phyloP scores from a whole-genome alignment of 2,797 vertebrate species.

The Helarctos malayanus region DNA sequence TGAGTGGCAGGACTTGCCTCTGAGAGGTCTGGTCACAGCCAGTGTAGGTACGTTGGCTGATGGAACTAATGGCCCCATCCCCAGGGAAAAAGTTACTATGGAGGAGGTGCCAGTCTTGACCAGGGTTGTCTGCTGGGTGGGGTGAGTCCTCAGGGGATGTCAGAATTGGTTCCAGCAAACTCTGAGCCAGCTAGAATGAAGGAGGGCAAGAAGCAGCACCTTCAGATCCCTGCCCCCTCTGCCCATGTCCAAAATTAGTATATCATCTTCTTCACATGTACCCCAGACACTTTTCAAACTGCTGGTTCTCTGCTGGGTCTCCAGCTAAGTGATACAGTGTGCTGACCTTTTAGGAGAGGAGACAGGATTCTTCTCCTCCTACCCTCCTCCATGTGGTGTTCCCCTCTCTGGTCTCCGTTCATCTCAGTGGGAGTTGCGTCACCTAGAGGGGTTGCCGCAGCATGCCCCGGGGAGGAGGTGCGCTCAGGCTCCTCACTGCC shows the following conservation, averaged over 20 bases:
- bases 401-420: neutral
- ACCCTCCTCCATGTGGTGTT: neutral
- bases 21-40: neutral
- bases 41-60: no score
- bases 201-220: neutral
- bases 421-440: neutral
- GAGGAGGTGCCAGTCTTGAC: neutral
- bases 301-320: neutral
- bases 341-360: neutral
- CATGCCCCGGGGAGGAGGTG: no score
- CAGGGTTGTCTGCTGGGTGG: neutral
- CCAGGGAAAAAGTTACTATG: neutral
- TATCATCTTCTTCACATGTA: neutral
- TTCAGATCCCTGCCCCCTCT: neutral
- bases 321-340: neutral
- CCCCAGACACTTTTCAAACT: neutral
- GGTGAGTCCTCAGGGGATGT: neutral
- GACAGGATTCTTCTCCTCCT: no score
- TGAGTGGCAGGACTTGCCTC: neutral
- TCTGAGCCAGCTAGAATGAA: neutral
- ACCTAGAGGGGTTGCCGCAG: neutral
- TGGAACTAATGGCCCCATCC: neutral
- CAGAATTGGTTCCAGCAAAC: neutral
- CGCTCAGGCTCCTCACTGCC: accelerated
- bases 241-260: neutral